Conservation (phyloP, 2,797 vertebrate genomes). For the Aphelocoma californica region DNA sequence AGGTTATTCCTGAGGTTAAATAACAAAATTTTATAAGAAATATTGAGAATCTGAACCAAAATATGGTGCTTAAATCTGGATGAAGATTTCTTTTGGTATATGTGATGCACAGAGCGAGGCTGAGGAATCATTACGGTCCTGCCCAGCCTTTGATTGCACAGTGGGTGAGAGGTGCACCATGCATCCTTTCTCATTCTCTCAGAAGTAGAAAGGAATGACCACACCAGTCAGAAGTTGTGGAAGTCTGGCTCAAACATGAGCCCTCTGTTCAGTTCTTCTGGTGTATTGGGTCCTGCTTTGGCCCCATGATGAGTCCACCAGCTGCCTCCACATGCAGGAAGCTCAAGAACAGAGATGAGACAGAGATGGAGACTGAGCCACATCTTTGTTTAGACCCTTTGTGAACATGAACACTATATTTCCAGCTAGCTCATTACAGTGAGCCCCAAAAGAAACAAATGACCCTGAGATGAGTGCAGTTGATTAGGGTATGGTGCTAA, state of each 20-base stretch:
- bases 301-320: not conserved
- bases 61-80: not conserved
- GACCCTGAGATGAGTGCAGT: not conserved
- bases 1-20: not conserved
- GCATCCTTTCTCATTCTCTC: not conserved
- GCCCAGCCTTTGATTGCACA: not conserved
- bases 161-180: not conserved
- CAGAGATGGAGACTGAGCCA: not conserved
- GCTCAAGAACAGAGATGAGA: not conserved
- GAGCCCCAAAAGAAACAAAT: not conserved
- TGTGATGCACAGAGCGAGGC: not conserved
- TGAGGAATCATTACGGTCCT: not conserved
- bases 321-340: not conserved
- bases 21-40: not conserved
- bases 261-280: rapidly evolving
- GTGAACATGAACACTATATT: not conserved
- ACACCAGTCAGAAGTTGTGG: not conserved
- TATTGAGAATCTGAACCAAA: not conserved
- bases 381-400: not conserved
- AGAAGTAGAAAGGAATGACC: not conserved
- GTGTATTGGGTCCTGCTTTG: not conserved
- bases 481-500: not conserved
- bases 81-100: not conserved
- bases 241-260: not conserved
- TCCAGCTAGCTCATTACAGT: not conserved